Evolutionary conservation across 2,888 invertebrate species (phyloP), one percentile per base, ranked within the genome.

Genomic region (Leucoma salicis): DNA sequence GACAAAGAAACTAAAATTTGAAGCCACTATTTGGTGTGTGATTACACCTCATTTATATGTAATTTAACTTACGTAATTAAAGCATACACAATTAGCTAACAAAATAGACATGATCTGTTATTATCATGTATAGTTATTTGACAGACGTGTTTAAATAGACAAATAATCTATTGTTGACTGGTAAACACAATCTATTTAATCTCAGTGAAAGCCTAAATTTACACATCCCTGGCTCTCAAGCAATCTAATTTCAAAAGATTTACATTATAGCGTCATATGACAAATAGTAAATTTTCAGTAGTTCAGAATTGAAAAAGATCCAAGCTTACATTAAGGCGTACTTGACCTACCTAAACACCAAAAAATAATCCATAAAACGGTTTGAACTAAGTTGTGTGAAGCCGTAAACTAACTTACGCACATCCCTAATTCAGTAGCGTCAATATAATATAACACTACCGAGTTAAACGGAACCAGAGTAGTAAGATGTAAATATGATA

Each of bases 401-500:
- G 53, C 49, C 47, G 54, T 58, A 51, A 70, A 63, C 54, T 56
- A 51, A 51, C 62, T 57, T 62, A 63, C 63, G 60, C 54, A 61
- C 66, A 66, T 42, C 68, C 65, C 65, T 71, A 56, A 59, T 63
- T 64, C 64, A 63, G 61, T 42, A 56, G 54, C 52, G 42, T 34
- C 14, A 33, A 32, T 43, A 46, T 37, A 57, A 58, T 52, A 70
- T 68, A 63, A 66, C 57, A 63, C 67, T 67, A 45, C 67, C 57
- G 53, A 69, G 64, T 74, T 67, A 71, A 74, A 75, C 70, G 68
- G 62, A 67, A 56, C 63, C 52, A 57, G 57, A 53, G 49, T 52
- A 56, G 58, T 58, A 57, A 61, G 64, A 71, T 61, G 65, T 51
- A 45, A 53, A 42, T 44, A 53, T 54, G 48, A 47, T 56, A 57